These are phyloP conservation scores for Scrobipalpa costella DNA, from an alignment of 2,888 invertebrate species.

Conservation along the genomic window DNA sequence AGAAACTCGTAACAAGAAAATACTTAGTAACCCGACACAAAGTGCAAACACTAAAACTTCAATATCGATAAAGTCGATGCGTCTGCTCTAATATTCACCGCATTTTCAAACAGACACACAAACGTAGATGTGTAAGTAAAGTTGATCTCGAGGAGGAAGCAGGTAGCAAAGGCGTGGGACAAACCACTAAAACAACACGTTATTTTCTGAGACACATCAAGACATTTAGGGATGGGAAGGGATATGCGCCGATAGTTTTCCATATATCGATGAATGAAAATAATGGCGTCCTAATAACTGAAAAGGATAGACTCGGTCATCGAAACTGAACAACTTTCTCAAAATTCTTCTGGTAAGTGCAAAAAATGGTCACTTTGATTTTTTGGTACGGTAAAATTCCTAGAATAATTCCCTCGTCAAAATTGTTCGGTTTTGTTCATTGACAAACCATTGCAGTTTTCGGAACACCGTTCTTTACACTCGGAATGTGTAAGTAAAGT, in stretches of 20 bases:
- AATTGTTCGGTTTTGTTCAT: too few species aligned
- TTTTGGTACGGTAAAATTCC: too few species aligned
- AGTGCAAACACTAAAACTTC: not conserved
- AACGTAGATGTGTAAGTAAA: not conserved
- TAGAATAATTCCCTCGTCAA: too few species aligned
- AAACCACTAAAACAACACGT: slow-evolving; percentile 75
- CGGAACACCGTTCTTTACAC: not conserved
- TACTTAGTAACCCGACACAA: not conserved
- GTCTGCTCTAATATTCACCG: slow-evolving; percentile 7
- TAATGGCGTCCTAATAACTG: too few species aligned
- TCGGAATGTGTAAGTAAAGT: slow-evolving; percentile 19
- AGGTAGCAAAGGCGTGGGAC: slow-evolving; percentile 65
- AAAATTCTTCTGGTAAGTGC: too few species aligned
- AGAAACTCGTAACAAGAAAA: too few species aligned
- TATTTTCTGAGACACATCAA: slow-evolving; percentile 65
- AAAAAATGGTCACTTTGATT: too few species aligned
- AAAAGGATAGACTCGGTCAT: too few species aligned
- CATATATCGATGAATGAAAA: slow-evolving; percentile 43
- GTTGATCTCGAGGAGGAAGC: slow-evolving; percentile 41
- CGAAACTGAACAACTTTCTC: too few species aligned
- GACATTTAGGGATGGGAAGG: slow-evolving; percentile 50
- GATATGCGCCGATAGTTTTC: slow-evolving; percentile 10
- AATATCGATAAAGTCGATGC: slow-evolving; percentile 11
- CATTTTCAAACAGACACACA: not conserved
- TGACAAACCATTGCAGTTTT: too few species aligned